These are phyloP conservation scores for Podarcis siculus DNA, from an alignment of 2,797 vertebrate genomes.

Conservation along the genomic window DNA sequence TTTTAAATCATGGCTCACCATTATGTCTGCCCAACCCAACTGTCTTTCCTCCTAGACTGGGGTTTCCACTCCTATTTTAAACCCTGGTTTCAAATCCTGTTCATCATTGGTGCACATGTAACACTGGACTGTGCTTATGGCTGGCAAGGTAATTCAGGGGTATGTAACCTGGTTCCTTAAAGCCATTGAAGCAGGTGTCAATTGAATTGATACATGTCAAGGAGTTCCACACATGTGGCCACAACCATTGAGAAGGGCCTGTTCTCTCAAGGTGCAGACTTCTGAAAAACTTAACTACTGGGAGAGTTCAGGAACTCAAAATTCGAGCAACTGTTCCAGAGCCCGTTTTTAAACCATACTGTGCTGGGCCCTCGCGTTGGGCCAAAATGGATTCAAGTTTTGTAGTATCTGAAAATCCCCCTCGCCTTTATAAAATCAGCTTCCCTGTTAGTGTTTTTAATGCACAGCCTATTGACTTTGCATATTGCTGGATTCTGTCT, in stretches of 20 bases:
- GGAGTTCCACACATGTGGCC: neutral
- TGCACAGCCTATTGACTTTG: neutral
- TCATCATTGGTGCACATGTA: neutral
- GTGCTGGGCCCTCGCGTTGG: neutral
- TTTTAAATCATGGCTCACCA: slow-evolving; percentile 38
- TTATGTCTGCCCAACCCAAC: neutral
- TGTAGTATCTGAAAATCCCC: neutral
- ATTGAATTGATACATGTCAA: neutral
- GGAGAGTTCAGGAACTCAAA: neutral
- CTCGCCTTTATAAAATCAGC: neutral
- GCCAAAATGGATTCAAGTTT: neutral
- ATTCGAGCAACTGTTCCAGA: neutral
- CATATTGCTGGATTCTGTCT: neutral
- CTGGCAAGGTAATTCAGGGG: neutral
- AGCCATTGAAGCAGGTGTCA: neutral
- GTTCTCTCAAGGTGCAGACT: neutral
- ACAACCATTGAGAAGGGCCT: neutral
- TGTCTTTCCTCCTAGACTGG: neutral
- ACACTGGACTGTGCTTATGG: neutral
- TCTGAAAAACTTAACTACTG: neutral
- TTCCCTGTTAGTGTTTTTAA: neutral
- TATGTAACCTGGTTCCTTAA: neutral
- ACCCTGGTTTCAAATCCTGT: neutral
- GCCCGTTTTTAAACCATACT: neutral
- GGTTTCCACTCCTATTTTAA: too few species aligned